Base-by-base conservation (phyloP, 2,113 vertebrate species). In the Dasyornis broadbenti region DNA sequence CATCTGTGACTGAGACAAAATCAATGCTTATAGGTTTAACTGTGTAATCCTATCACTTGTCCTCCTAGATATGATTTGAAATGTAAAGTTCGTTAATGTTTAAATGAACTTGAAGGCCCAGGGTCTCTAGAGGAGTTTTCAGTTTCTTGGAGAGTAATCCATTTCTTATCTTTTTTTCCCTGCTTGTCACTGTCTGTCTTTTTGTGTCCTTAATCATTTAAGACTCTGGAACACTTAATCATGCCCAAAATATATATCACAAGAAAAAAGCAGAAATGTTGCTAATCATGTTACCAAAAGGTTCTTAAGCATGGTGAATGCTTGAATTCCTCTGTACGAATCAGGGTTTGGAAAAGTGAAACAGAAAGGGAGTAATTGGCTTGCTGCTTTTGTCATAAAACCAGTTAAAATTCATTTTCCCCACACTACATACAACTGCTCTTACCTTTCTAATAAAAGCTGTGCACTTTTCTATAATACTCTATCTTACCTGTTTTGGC, bases 1-100 rank as follows among this genome's bases (percentile, higher is more conserved):
- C 97, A 97, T 98, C 96, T 97, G 97, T 91, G 95, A 97, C 97
- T 92, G 95, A 96, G 96, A 96, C 97, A 96, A 98, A 98, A 98
- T 99, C 98, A 98, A 98, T 99, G 98, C 97, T 96, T 97, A 97
- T 97, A 95, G 98, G 98, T 98, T 98, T 96, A 98, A 97, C 97
- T 95, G 93, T 97, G 97, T 98, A 98, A 98, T 98, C 97, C 98
- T 96, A 98, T 98, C 98, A 61, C 96, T 98, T 97, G 97, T 97
- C 97, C 96, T 97, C 86, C 94, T 95, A 98, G 97, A 97, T 98
- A 98, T 98, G 97, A 98, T 98, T 98, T 98, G 96, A 98, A 98
- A 98, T 98, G 97, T 98, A 98, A 98, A 98, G 97, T 98, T 98
- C 8, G 86, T 97, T 98, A 97, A 97, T 97, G 96, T 97, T 98